Evolutionary conservation across 2,797 vertebrate species (phyloP), one percentile per base, ranked within the genome.

Genomic region (Chromobotia macracanthus): DNA sequence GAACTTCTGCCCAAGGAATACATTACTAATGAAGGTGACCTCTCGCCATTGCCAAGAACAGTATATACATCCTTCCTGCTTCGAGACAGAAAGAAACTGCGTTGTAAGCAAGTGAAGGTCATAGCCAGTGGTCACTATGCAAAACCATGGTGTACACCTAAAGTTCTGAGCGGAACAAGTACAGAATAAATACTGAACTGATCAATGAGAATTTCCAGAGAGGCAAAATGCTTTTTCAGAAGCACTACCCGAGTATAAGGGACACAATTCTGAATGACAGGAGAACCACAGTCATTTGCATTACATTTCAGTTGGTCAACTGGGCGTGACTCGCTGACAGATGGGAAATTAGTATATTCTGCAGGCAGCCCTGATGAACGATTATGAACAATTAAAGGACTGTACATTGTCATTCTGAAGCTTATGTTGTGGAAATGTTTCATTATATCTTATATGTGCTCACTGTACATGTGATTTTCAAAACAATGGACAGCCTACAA

Each of bases 31-130:
- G 4, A 64, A 64, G 28, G 58, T 64, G 68, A 64, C 67, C 55
- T 28, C 58, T 63, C 46, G 38, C 16, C 48, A 53, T 31, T 63
- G 21, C 56, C 19, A 51, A 41, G 19, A 63, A 63, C 31, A 63
- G 28, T 3, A 48, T 67, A 46, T 23, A 28, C 3, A 71, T 70
- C 44, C 44, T 78, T 13, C 41, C 46, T 77, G 75, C 19, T 69
- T 35, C 25, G 5, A 70, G 56, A 70, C 12, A 1, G 19, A 23
- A 60, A 63, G 31, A 35, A 69, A 19, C 3, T 9, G 3, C 55
- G 25, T 13, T 35, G 44, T 78, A 19, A 70, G 15, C 10, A n/a
- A 53, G 19, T 71, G 68, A 77, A 85, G 75, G 80, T 79, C 70
- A 71, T 64, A 19, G 56, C 46, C 31, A 53, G 72, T 77, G 15